Percentiles rank a stretch among this genome's conserved stretches.
phyloP scores from a whole-genome alignment of 2,888 invertebrate species.

The Orthosia gothica region DNA sequence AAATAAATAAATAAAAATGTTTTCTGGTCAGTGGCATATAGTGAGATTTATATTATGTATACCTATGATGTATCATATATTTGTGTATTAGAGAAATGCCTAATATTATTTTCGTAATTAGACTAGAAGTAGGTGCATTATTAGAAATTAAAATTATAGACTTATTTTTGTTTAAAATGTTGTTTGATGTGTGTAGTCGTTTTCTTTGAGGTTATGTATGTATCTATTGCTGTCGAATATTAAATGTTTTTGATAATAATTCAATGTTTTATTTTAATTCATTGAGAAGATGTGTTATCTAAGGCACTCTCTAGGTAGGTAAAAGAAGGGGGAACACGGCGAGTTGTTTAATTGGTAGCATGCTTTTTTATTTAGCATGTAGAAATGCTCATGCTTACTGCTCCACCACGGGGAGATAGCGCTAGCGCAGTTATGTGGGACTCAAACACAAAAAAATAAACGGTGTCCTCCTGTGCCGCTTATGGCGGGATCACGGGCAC shows the following conservation, averaged over 20 bases:
- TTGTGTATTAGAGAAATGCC: constrained; percentile 41
- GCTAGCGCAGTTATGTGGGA: too few species aligned
- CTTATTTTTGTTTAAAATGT: constrained; percentile 22
- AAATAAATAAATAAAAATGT: constrained; percentile 18
- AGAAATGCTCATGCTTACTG: too few species aligned
- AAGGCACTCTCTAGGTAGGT: not conserved
- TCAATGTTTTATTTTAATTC: constrained; percentile 2
- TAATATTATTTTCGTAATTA: constrained; percentile 41
- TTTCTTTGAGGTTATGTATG: constrained; percentile 26
- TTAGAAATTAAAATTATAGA: constrained; percentile 8
- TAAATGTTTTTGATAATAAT: constrained; percentile 34
- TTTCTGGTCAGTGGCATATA: constrained; percentile 43
- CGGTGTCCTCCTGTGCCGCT: too few species aligned
- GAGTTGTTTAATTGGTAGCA: too few species aligned
- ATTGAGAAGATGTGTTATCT: not conserved
- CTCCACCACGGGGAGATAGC: too few species aligned
- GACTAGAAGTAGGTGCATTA: not conserved
- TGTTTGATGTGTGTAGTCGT: constrained; percentile 8
- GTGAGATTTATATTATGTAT: constrained; percentile 38
- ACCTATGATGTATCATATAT: constrained; percentile 27
- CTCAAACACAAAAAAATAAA: too few species aligned
- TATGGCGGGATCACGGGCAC: too few species aligned
- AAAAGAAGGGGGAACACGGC: too few species aligned
- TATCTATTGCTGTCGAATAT: constrained; percentile 22
- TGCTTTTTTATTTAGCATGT: too few species aligned